Evolutionary conservation across 2,888 invertebrate genomes (phyloP), one percentile per base, ranked within the genome.

Genomic region (Hyppa rectilinea): DNA sequence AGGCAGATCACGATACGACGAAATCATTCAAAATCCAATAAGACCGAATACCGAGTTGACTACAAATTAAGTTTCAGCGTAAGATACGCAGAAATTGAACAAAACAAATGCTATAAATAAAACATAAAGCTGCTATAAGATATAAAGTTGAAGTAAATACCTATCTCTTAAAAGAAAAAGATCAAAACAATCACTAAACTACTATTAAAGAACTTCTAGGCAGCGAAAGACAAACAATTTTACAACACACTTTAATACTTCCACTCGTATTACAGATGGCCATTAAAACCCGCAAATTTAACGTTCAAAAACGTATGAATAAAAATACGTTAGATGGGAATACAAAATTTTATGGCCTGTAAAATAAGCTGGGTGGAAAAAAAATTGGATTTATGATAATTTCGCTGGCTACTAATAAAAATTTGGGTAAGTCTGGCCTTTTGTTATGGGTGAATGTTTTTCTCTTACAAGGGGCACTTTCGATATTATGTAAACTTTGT

Each of bases 291-390:
- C 81, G 85, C 83, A 87, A 84, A 84, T 83, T 83, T 82, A 81
- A 84, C 75, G 84, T 81, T 78, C 69, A 78, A 80, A 77, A 83
- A 78, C 82, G 77, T 82, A 82, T 81, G 82, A 85, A 87, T 85
- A 85, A 85, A 85, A 87, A 84, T 80, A 84, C 81, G 75, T 81
- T 85, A 76, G 80, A 82, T 78, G 80, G 78, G 79, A 78, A 82
- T 86, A 83, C 84, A 82, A 82, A 81, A 84, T 85, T 87, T 87
- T 87, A 87, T 87, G 82, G 84, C 50, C 82, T 84, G 87, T 86
- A 82, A 86, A 87, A 83, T 84, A 78, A 83, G 82, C 72, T 68
- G 59, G 75, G 81, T 74, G 68, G 70, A 82, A 82, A 86, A 82
- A 86, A 85, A 84, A 81, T 70, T 80, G 80, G 84, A 85, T 85